Evolutionary conservation across 2,113 vertebrate species (phyloP).

Genomic region (Cebidichthys violaceus): DNA sequence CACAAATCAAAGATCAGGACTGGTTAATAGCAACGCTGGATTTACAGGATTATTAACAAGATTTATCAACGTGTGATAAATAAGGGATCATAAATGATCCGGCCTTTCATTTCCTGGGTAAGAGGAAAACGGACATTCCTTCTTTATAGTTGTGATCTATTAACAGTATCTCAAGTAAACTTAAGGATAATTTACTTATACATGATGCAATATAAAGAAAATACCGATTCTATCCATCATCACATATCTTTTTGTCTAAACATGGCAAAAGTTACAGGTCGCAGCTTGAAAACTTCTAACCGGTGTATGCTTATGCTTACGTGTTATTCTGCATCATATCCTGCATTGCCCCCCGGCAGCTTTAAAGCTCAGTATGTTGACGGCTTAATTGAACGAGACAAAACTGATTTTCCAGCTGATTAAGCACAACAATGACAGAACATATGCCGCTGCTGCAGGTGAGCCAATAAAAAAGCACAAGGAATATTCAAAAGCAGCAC

Average conservation of each 20-base stretch:
- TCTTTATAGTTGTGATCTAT: neutral
- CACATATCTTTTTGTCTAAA: neutral
- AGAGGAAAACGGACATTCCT: neutral
- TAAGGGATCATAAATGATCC: neutral
- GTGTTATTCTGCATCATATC: neutral
- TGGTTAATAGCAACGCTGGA: neutral
- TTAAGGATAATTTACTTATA: neutral
- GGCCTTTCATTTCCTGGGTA: neutral
- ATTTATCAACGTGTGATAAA: neutral
- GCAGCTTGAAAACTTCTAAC: neutral
- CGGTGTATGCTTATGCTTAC: too few relatives aligned
- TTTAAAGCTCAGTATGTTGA: conserved; percentile 15
- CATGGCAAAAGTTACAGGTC: neutral
- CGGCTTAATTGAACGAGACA: conserved; percentile 15
- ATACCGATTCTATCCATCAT: neutral
- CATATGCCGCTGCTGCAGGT: conserved; percentile 15
- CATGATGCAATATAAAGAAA: neutral
- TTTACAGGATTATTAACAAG: neutral
- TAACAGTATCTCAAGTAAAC: neutral
- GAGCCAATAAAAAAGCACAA: neutral
- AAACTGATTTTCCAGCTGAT: conserved; percentile 32
- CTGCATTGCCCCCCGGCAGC: neutral
- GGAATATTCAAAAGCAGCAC: conserved; percentile 24
- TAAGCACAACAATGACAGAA: conserved; percentile 22
- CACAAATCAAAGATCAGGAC: neutral